Conservation (phyloP, 1,140 invertebrate genomes). For the Nomia melanderi region DNA sequence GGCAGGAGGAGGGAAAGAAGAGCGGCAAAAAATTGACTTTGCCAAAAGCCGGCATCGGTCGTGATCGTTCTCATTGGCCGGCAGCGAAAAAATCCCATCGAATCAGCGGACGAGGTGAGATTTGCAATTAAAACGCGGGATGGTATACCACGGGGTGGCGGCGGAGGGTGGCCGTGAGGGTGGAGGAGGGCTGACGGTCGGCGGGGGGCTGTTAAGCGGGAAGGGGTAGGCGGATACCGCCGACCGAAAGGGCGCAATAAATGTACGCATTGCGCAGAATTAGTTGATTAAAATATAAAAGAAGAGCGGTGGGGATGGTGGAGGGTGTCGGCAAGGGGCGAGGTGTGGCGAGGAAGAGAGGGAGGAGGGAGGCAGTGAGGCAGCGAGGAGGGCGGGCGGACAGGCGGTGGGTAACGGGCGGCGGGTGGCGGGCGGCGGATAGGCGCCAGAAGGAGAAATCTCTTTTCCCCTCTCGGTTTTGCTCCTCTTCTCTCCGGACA, state of each 20-base stretch:
- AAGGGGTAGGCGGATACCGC: slow-evolving; percentile 59
- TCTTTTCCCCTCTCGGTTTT: slow-evolving; percentile 60
- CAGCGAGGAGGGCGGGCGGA: slow-evolving; percentile 44
- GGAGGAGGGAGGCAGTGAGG: slow-evolving; percentile 52
- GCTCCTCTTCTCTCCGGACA: slow-evolving; percentile 44
- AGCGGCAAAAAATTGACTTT: slow-evolving; percentile 70
- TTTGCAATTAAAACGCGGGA: slow-evolving; percentile 80
- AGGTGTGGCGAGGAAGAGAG: slow-evolving; percentile 59
- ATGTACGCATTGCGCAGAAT: slow-evolving; percentile 81
- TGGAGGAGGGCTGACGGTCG: slow-evolving; percentile 47
- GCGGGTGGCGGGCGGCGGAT: slow-evolving; percentile 44
- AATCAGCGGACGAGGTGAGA: slow-evolving; percentile 78
- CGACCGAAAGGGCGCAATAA: slow-evolving; percentile 78
- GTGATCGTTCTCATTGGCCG: slow-evolving; percentile 78
- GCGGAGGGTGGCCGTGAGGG: slow-evolving; percentile 48
- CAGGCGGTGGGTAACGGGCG: slow-evolving; percentile 38
- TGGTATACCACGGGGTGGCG: slow-evolving; percentile 67
- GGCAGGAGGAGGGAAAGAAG: slow-evolving; percentile 56
- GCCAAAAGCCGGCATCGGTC: slow-evolving; percentile 66
- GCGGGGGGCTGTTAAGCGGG: slow-evolving; percentile 34
- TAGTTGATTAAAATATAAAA: slow-evolving; percentile 82
- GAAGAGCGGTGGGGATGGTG: slow-evolving; percentile 75
- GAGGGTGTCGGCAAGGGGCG: slow-evolving; percentile 25
- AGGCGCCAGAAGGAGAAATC: slow-evolving; percentile 69
- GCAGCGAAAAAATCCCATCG: slow-evolving; percentile 78